Evolutionary conservation across 2,888 invertebrate species (phyloP).

Genomic region (Tipula unca): DNA sequence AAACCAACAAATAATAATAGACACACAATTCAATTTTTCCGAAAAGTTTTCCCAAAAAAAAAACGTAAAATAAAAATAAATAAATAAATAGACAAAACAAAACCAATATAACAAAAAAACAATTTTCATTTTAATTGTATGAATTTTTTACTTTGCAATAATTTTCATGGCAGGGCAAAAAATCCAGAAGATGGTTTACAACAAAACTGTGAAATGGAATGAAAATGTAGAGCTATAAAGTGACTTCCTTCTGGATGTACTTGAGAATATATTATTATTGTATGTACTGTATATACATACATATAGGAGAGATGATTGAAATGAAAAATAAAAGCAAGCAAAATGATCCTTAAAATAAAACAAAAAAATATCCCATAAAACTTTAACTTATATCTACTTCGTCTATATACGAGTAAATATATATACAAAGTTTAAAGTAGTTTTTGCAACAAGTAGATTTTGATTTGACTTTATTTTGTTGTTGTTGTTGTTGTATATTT

Average conservation of each 20-base stretch:
- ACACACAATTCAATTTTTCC: slow-evolving; percentile 4
- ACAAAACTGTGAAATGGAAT: background rate
- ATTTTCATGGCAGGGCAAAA: background rate
- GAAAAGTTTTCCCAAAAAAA: background rate
- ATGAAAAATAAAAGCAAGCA: background rate
- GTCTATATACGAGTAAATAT: background rate
- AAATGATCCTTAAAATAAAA: background rate
- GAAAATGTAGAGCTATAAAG: background rate
- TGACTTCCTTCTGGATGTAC: background rate
- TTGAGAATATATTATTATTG: background rate
- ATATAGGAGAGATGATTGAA: background rate
- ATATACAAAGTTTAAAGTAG: background rate
- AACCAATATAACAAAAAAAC: background rate
- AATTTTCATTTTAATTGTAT: background rate
- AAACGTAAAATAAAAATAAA: background rate
- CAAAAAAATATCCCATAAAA: background rate
- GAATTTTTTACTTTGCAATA: background rate
- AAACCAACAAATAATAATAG: slow-evolving; percentile 1
- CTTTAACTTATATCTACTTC: background rate
- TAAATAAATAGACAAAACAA: slow-evolving; percentile 8
- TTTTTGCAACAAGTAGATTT: background rate
- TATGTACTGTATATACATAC: background rate
- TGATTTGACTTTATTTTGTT: background rate
- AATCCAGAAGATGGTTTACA: background rate
- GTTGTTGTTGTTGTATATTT: too few species aligned